Evolutionary conservation across 2,888 invertebrate genomes (phyloP), one percentile per base, ranked within the genome.

Genomic region (Drosophila emarginata): DNA sequence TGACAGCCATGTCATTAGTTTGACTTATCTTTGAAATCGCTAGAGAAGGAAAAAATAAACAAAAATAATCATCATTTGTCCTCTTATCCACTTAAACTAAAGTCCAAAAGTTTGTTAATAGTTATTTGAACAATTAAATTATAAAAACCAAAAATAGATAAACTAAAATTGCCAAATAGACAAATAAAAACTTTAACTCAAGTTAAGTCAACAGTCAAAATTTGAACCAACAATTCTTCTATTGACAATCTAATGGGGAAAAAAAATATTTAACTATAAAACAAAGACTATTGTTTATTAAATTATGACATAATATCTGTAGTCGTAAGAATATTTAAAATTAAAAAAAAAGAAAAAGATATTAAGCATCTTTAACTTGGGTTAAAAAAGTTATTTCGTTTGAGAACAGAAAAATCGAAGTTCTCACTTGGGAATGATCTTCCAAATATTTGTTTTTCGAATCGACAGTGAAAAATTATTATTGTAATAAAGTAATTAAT

Each of bases 111-210:
- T 54, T 36, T 36, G 6, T 54, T 54, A 73, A 77, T 81, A 81
- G 74, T 67, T 79, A 68, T 82, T 72, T 73, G 67, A 67, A 58
- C 69, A 67, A 56, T 32, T 18, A 45, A 40, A 40, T 39, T 5
- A 39, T 12, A 14, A 39, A 14, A 39, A 39, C 39, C 14, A 1
- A 15, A 39, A 39, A 39, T 6, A 5, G 2, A 40, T 9, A 45
- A 45, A 14, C 6, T 11, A 61, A 66, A 67, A 76, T 66, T 64
- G 28, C 39, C 70, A 76, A 53, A 76, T 54, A 21, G 37, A 45
- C 40, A 64, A 36, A 56, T 18, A 54, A 32, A 2, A 45, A 66
- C 26, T 36, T 18, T 18, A 72, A 62, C 54, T 66, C 57, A 63
- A 56, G 23, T 57, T 5, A 9, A 39, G 52, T 61, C 45, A 53